phyloP scores from a whole-genome alignment of 1,140 invertebrate species.

The Subanguina moxae region DNA sequence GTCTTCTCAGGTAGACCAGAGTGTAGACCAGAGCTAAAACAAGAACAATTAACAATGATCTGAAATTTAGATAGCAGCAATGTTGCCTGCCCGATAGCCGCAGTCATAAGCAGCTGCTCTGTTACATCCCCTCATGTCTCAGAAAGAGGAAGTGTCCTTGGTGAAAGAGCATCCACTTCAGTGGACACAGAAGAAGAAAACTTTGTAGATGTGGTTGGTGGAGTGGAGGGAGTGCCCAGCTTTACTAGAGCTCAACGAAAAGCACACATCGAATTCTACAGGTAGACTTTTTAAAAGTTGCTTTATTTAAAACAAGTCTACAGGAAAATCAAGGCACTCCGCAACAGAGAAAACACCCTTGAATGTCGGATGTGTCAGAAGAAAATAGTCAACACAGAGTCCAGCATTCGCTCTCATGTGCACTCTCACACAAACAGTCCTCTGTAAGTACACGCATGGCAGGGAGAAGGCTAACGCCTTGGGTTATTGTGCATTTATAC shows the following conservation, averaged over 20 bases:
- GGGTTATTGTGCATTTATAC: too few species aligned
- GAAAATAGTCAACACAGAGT: conserved; percentile 9
- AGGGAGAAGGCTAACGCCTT: too few species aligned
- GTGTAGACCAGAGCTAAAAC: too few species aligned
- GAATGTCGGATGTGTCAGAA: conserved; percentile 16
- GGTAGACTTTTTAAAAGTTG: background rate
- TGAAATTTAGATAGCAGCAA: too few species aligned
- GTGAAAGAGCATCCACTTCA: conserved; percentile 1
- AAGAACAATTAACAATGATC: too few species aligned
- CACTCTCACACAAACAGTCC: conserved; percentile 14
- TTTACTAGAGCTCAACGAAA: conserved; percentile 17
- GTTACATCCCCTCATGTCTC: too few species aligned
- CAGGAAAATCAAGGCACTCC: conserved; percentile 18
- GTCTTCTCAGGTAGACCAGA: too few species aligned
- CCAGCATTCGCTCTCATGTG: conserved; percentile 19
- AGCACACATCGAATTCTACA: conserved; percentile 21
- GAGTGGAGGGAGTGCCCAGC: background rate
- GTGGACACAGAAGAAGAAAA: background rate
- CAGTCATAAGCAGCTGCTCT: too few species aligned
- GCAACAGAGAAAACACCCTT: conserved; percentile 6
- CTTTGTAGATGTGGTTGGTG: conserved; percentile 3
- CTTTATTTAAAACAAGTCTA: background rate
- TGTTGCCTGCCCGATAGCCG: too few species aligned
- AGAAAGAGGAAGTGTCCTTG: background rate
- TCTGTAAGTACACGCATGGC: conserved; percentile 9